Evolutionary conservation across 2,888 invertebrate species (phyloP), one percentile per base, ranked within the genome.

Genomic region (Leptopilina syphax): DNA sequence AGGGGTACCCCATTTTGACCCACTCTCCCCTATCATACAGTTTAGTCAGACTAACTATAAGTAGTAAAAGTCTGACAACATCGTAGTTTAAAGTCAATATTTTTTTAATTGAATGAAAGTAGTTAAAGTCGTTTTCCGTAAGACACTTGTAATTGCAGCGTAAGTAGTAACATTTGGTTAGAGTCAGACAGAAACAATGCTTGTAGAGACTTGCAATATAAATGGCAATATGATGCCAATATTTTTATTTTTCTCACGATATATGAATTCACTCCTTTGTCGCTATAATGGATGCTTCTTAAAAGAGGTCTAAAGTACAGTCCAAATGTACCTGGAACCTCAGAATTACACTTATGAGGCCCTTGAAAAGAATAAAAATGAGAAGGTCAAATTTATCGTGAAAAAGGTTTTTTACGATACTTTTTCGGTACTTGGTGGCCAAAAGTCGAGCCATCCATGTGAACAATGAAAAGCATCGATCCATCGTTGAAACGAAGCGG

Each of bases 391-490:
- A 70, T 27, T 50, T 8, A 27, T 24, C 27, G 24, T 54, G 54
- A 70, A 70, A 70, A 70, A 70, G 27, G 70, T 24, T 70, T 70
- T 8, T 50, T 54, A 70, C 70, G 54, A 54, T 27, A 70, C 50
- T 54, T 47, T 70, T 70, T 47, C 24, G 50, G 50, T 70, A 70
- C 70, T 80, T 80, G 77, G 82, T 78, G 79, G 80, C 77, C 82
- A 76, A 79, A 88, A 88, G 85, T 87, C 87, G 86, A 79, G 81
- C 84, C 84, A 86, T 87, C 86, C 84, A 81, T 81, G 81, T 84
- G 86, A 88, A 88, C 87, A 88, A 89, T 88, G 87, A 88, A 88
- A 88, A 87, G 85, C 88, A 88, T 89, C 87, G 86, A 89, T 88
- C 87, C 85, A 81, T 79, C 79, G 80, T 80, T 80, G 83, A 85